These are phyloP conservation scores for Corbicula japonica DNA, from an alignment of 2,888 invertebrate genomes.

Conservation along the genomic window DNA sequence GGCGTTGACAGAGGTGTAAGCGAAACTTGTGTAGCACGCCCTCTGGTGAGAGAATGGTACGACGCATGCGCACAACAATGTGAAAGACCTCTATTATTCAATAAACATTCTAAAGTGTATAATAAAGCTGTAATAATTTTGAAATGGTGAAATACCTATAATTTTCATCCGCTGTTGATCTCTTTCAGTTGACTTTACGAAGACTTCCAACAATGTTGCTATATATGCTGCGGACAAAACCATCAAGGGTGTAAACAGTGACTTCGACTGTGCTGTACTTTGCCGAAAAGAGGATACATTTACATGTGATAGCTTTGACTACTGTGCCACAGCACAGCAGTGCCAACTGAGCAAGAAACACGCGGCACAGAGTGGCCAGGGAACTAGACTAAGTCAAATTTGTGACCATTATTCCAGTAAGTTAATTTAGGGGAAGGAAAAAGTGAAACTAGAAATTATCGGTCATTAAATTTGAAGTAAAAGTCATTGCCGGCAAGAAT, in stretches of 20 bases:
- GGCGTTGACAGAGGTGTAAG: too few species aligned
- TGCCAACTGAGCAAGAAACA: constrained; percentile 72
- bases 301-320: constrained; percentile 76
- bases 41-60: too few species aligned
- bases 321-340: constrained; percentile 61
- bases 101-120: too few species aligned
- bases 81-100: too few species aligned
- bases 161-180: too few species aligned
- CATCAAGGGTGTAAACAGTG: constrained; percentile 48
- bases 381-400: constrained; percentile 38
- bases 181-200: constrained; percentile 72
- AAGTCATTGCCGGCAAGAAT: too few species aligned
- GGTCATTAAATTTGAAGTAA: too few species aligned
- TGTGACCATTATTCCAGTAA: constrained; percentile 74
- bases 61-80: too few species aligned
- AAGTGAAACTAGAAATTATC: too few species aligned
- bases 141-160: too few species aligned
- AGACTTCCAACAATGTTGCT: constrained; percentile 53
- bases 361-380: constrained; percentile 53
- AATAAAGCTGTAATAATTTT: too few species aligned
- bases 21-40: too few species aligned
- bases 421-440: constrained; percentile 11
- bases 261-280: constrained; percentile 68
- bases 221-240: constrained; percentile 57
- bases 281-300: constrained; percentile 69